phyloP scores from a whole-genome alignment of 2,113 vertebrate genomes.

The Tetrao urogallus region DNA sequence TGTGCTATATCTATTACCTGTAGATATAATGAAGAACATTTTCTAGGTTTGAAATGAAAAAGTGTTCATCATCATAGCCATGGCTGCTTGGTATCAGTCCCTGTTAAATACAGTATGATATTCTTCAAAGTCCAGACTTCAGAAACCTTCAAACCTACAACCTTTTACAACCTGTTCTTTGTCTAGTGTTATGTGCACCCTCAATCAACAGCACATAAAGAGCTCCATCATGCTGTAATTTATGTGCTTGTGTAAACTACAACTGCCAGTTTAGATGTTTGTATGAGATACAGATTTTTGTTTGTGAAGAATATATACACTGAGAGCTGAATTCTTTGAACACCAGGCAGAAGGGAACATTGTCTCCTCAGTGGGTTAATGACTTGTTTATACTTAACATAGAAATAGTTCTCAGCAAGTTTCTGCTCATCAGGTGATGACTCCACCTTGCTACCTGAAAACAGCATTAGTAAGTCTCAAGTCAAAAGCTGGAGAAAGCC shows the following conservation, averaged over 20 bases:
- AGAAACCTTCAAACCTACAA: background rate
- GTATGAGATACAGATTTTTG: background rate
- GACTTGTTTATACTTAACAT: background rate
- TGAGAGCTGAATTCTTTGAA: background rate
- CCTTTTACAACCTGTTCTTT: background rate
- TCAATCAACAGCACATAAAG: fast-evolving
- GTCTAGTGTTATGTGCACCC: background rate
- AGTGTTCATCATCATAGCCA: background rate
- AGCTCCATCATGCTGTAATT: background rate
- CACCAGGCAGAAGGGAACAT: background rate
- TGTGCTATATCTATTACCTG: background rate
- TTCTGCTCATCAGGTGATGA: background rate
- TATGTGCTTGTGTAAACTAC: background rate
- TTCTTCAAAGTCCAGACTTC: background rate
- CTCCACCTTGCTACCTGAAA: background rate
- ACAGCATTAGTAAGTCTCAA: background rate
- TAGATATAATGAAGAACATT: background rate
- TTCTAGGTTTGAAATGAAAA: background rate
- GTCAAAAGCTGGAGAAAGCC: background rate
- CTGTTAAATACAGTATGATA: background rate
- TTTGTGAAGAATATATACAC: background rate
- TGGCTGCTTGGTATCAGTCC: background rate
- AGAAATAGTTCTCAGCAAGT: background rate
- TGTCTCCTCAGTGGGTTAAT: background rate
- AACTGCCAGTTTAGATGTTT: background rate